Evolutionary conservation across 2,888 invertebrate genomes (phyloP).

Genomic region (Aphidius colemani): DNA sequence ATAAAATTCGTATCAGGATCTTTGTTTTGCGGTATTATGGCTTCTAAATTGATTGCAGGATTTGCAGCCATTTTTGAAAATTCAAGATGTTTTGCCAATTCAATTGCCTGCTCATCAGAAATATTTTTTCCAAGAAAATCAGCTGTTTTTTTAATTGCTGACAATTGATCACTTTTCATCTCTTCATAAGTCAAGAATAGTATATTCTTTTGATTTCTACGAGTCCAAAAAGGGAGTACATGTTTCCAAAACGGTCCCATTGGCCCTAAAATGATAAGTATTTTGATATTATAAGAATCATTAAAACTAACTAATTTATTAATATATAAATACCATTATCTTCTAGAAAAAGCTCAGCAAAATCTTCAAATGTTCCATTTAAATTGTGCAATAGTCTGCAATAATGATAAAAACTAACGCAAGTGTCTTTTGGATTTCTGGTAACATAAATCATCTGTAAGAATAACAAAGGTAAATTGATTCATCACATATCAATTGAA

Average conservation of each 20-base stretch:
- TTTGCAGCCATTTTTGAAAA: conserved; percentile 84
- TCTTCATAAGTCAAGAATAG: conserved; percentile 67
- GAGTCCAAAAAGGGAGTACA: conserved; percentile 60
- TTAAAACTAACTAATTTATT: conserved; percentile 66
- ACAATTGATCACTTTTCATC: conserved; percentile 69
- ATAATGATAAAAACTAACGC: conserved; percentile 87
- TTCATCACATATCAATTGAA: neutral
- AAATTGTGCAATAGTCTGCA: conserved; percentile 73
- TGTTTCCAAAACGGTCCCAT: conserved; percentile 56
- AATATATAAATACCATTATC: conserved; percentile 63
- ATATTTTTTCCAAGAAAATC: conserved; percentile 72
- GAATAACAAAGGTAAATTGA: conserved; percentile 2
- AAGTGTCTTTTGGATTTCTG: conserved; percentile 88
- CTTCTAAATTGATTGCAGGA: conserved; percentile 76
- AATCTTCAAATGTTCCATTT: conserved; percentile 71
- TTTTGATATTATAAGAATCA: conserved; percentile 61
- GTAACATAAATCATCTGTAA: conserved; percentile 81
- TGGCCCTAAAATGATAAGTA: conserved; percentile 44
- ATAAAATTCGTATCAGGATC: conserved; percentile 69
- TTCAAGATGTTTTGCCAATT: conserved; percentile 75
- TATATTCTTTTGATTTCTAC: conserved; percentile 61
- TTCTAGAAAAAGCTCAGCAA: conserved; percentile 74
- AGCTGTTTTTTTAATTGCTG: conserved; percentile 72
- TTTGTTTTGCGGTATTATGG: conserved; percentile 64
- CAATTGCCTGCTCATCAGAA: conserved; percentile 69